phyloP scores from a whole-genome alignment of 2,888 invertebrate genomes.

The Belgica antarctica region DNA sequence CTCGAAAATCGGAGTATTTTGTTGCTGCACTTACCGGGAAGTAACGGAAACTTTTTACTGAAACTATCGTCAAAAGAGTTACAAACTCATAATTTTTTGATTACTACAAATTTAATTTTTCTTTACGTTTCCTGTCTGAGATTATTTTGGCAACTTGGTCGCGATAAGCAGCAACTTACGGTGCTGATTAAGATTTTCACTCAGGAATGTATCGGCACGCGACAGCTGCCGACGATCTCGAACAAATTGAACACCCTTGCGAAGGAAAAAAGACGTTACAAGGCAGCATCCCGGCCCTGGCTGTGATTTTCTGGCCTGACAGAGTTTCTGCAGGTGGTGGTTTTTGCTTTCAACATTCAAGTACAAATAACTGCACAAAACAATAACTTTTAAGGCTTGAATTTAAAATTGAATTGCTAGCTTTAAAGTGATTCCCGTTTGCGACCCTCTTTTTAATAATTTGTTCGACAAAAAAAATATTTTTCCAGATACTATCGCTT shows the following conservation, averaged over 20 bases:
- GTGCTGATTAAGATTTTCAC: too few species aligned
- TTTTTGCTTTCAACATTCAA: neutral
- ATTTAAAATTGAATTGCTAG: conserved; percentile 3
- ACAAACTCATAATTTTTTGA: neutral
- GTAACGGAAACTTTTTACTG: conserved; percentile 25
- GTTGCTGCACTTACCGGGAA: neutral
- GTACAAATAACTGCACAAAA: conserved; percentile 14
- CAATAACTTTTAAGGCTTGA: neutral
- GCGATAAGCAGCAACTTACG: too few species aligned
- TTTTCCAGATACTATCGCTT: neutral
- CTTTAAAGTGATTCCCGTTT: neutral
- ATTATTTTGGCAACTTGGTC: too few species aligned
- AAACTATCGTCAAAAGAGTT: neutral
- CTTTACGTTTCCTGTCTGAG: neutral
- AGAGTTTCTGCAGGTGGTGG: conserved; percentile 35
- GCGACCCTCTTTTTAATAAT: conserved; percentile 19
- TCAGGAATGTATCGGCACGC: conserved; percentile 31
- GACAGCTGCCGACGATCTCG: conserved; percentile 9
- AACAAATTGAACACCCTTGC: neutral
- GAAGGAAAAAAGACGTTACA: conserved; percentile 8
- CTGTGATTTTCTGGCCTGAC: too few species aligned
- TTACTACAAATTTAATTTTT: neutral
- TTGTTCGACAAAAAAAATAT: neutral
- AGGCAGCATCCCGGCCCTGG: neutral
- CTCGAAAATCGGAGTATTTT: neutral